Conservation (phyloP, 2,797 vertebrate species). For the Gallinago stenura region DNA sequence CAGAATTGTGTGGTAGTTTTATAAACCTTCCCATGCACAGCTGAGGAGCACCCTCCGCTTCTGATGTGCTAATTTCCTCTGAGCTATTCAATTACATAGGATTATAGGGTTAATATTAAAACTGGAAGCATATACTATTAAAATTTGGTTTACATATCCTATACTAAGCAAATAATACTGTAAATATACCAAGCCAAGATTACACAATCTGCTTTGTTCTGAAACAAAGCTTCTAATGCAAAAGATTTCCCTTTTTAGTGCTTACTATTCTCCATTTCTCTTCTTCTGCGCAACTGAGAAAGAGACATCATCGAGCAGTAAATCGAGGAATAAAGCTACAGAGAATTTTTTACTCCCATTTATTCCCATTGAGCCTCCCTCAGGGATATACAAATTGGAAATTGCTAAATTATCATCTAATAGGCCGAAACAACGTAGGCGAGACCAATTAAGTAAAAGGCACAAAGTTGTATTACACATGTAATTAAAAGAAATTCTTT, state of each 20-base stretch:
- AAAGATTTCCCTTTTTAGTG: neutral
- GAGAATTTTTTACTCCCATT: conserved; percentile 37
- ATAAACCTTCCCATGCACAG: neutral
- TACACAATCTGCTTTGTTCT: neutral
- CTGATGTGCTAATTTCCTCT: neutral
- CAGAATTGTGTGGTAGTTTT: neutral
- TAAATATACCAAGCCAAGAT: neutral
- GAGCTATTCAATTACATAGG: neutral
- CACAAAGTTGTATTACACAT: conserved; percentile 58
- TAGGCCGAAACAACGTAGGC: conserved; percentile 80
- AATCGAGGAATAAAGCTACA: conserved; percentile 9
- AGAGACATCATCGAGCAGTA: neutral
- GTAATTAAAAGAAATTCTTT: conserved; percentile 57
- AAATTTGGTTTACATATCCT: neutral
- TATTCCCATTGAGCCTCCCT: conserved; percentile 58
- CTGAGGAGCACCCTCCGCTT: fast-evolving
- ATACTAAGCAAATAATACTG: neutral
- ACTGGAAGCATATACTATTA: neutral
- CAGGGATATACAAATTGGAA: conserved; percentile 49
- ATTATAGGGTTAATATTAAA: neutral
- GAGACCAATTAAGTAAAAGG: conserved; percentile 70
- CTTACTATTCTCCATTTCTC: neutral
- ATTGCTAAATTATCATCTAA: conserved; percentile 79
- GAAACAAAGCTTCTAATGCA: neutral
- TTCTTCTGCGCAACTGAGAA: neutral